Base-by-base conservation (phyloP, 2,113 vertebrate species). In the Gavia stellata region DNA sequence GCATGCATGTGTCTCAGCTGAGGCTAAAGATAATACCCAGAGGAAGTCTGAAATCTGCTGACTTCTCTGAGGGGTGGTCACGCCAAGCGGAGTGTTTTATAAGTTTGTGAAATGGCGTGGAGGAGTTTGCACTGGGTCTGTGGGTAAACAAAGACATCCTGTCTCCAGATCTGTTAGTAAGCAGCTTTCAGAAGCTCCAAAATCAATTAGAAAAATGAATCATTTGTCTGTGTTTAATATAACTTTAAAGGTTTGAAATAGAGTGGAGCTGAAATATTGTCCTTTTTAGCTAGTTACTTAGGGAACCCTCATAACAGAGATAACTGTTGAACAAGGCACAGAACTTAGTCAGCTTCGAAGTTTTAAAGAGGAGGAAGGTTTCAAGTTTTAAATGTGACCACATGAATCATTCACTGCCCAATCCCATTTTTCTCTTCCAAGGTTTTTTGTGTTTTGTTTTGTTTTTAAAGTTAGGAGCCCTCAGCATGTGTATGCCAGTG, bases 161-260 rank as follows among this genome's bases (percentile, higher is more conserved):
- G 95, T 84, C 84, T 96, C 95, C 74, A 91, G 86, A 94, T 90
- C 89, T 88, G 81, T 79, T 93, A 94, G 53, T 73, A 59, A 80
- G 88, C 47, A 74, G 80, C 52, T 94, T 89, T 91, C 77, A 89
- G 91, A 94, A 97, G 61, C 62, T 86, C 42, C 5, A 0, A 81
- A 56, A 92, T 89, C 11, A 86, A 87, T 72, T 78, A 23, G 63
- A 91, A 92, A 80, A 86, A 21, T 23, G 21, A 87, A 79, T 79
- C 5, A 68, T 88, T 88, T 86, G 40, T 82, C 71, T 88, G 58
- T 42, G 29, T 94, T 92, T 89, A 95, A 85, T 89, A 49, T 61
- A 80, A 77, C 66, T 89, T 68, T 45, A 70, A 86, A 89, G 53
- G 73, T 75, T 89, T 84, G 47, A 81, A 84, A 75, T 23, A 56